Conservation (phyloP, 2,113 vertebrate species). For the Nibea coibor region DNA sequence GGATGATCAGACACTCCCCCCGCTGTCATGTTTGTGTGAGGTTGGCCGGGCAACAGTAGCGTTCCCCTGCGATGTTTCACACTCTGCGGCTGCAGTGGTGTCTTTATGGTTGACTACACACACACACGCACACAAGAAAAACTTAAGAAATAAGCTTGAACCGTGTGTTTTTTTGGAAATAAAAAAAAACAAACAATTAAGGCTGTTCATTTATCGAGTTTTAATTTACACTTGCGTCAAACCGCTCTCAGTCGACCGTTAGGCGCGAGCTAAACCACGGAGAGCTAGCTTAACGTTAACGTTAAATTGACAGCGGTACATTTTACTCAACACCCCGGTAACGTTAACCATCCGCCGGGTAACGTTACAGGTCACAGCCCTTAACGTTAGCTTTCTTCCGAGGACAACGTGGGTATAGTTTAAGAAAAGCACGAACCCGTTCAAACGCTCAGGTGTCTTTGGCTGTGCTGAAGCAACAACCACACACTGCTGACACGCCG, state of each 20-base stretch:
- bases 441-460: background rate
- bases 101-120: background rate
- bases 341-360: background rate
- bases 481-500: constrained; percentile 41
- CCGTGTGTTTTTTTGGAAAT: background rate
- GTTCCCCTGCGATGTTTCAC: constrained; percentile 62
- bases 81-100: constrained; percentile 24
- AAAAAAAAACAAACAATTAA: background rate
- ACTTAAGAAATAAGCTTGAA: constrained; percentile 11
- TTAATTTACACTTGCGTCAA: constrained; percentile 18
- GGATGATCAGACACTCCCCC: constrained; percentile 42
- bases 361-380: background rate
- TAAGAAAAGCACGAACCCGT: background rate
- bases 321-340: background rate
- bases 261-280: background rate
- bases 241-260: background rate
- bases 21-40: constrained; percentile 63
- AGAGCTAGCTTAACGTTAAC: background rate
- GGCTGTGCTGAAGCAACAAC: background rate
- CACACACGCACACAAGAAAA: background rate
- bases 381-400: background rate
- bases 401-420: background rate
- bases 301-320: background rate
- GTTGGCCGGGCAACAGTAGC: constrained; percentile 69
- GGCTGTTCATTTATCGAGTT: background rate